phyloP scores from a whole-genome alignment of 92 coral and sea anemone species.

The Hydrozoanthus gracilis region DNA sequence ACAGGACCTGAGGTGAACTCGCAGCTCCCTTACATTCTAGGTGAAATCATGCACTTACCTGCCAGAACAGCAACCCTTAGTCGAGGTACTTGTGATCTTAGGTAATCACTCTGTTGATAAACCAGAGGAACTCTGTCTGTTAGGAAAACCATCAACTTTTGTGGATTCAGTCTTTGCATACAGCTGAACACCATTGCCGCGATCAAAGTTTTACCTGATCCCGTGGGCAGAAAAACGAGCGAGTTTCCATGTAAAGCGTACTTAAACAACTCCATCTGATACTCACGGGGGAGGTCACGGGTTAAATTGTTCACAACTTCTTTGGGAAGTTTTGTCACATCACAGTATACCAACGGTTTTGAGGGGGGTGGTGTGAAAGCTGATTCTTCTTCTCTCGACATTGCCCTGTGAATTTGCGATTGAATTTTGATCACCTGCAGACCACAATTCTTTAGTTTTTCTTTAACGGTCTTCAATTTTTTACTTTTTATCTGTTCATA shows the following conservation, averaged over 20 bases:
- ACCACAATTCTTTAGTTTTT: conserved; percentile 58
- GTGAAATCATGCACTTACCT: conserved; percentile 41
- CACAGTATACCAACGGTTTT: conserved; percentile 78
- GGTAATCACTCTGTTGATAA: conserved; percentile 89
- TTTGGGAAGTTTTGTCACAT: conserved; percentile 51
- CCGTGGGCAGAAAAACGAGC: conserved; percentile 92
- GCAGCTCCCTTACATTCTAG: no score
- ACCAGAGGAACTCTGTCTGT: conserved; percentile 89
- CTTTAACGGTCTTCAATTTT: conserved; percentile 63
- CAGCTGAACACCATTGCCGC: conserved; percentile 96
- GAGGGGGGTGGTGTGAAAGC: neutral
- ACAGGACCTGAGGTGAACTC: no score
- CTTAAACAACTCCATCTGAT: conserved; percentile 79
- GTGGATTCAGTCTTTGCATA: conserved; percentile 88
- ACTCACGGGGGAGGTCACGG: conserved; percentile 77
- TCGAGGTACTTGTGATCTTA: conserved; percentile 76
- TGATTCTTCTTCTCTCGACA: neutral
- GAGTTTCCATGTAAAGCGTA: conserved; percentile 82
- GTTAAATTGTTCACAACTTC: conserved; percentile 69
- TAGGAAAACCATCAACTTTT: conserved; percentile 86
- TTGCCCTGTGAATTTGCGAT: neutral
- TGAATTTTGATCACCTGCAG: conserved; percentile 72
- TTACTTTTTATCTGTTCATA: conserved; percentile 68
- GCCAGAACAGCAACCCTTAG: conserved; percentile 75
- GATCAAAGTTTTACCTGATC: conserved; percentile 92